Base-by-base conservation (phyloP, 2,888 invertebrate species). In the Tachystola acroxantha region DNA sequence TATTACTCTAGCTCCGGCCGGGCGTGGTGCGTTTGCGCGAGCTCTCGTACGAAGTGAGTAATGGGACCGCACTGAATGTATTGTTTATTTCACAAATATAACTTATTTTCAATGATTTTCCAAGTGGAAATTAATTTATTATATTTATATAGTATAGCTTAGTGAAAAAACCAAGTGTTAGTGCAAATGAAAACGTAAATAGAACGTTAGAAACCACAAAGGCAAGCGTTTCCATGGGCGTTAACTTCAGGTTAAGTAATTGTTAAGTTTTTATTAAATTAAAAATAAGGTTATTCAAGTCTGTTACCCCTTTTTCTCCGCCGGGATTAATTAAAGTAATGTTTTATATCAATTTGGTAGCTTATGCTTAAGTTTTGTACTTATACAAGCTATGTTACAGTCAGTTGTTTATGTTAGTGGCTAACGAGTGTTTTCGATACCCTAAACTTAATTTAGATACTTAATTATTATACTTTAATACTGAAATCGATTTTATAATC, bases 11-110 rank as follows among this genome's bases (percentile, higher is more conserved):
- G 34, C 57, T 53, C 55, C 61, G 57, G 63, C 72, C 84, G 84
- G 84, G 84, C 84, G 84, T 85, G 84, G 84, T 82, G 74, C 77
- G 82, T 60, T 70, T 85, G 82, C 81, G 84, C 80, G 68, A 64
- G 54, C 73, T 67, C 61, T 55, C 64, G 61, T 69, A 70, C 72
- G 75, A 75, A 76, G 69, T 79, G 70, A 73, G 67, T 70, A 68
- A 69, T 68, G 61, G 52, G 56, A 64, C 64, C 64, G 66, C 58
- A 59, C 36, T 67, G 11, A 71, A 63, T 66, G 64, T 64, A 59
- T 66, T 78, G 71, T 76, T 75, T 74, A 62, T 72, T 63, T 70
- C 56, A 57, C 51, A 59, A 37, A 65, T 61, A 51, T 61, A 55
- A 40, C 39, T 48, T 61, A 48, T 58, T 64, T 61, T 63, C 50